Conservation (phyloP, 1,140 invertebrate species). For the Nixonia krombeini region DNA sequence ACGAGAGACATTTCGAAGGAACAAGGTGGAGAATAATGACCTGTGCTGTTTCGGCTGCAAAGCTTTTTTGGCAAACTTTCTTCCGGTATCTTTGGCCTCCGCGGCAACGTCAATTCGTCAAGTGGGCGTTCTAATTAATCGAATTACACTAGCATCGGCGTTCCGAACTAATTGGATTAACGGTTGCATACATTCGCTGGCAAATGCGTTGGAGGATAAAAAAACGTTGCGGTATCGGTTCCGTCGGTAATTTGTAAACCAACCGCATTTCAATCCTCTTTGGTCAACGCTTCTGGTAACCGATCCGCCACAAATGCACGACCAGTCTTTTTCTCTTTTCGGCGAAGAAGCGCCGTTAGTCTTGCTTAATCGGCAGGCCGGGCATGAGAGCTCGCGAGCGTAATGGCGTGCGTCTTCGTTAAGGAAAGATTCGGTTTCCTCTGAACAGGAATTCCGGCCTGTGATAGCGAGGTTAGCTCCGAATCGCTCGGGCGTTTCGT, state of each 20-base stretch:
- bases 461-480: slow-evolving; percentile 28
- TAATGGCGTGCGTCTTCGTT: slow-evolving; percentile 44
- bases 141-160: too few relatives aligned
- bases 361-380: slow-evolving; percentile 26
- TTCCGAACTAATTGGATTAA: too few relatives aligned
- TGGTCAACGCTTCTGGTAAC: slow-evolving; percentile 2
- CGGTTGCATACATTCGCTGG: too few relatives aligned
- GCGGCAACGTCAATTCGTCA: too few relatives aligned
- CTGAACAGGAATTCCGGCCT: slow-evolving; percentile 41
- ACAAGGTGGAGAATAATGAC: too few relatives aligned
- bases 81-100: too few relatives aligned
- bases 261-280: slow-evolving; percentile 14
- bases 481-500: slow-evolving; percentile 48
- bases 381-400: slow-evolving; percentile 24
- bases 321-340: slow-evolving; percentile 18
- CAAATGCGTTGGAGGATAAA: too few relatives aligned
- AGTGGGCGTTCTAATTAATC: too few relatives aligned
- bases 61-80: too few relatives aligned
- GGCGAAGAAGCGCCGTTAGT: slow-evolving; percentile 23
- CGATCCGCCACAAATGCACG: slow-evolving; percentile 13
- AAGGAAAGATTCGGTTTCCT: slow-evolving; percentile 41
- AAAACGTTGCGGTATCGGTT: too few relatives aligned
- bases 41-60: too few relatives aligned
- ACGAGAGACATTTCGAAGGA: too few relatives aligned
- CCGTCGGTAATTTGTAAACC: slow-evolving; percentile 7